Base-by-base conservation (phyloP, 2,888 invertebrate species). In the Leucophenga maculata region DNA sequence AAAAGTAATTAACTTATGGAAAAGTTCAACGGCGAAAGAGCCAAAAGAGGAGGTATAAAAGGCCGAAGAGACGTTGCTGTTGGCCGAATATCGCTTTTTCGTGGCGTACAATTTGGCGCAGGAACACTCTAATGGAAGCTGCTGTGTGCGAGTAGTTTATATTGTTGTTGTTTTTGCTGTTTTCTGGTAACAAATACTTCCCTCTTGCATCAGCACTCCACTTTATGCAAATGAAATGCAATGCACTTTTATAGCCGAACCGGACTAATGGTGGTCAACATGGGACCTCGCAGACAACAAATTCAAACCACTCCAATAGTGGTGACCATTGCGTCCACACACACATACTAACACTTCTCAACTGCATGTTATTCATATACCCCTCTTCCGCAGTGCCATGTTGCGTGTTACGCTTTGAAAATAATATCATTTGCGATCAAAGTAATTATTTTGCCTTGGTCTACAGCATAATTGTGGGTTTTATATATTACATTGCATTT, bases 381-480 rank as follows among this genome's bases (percentile, higher is more conserved):
- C 72, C 74, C 32, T 8, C 70, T 20, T 44, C 59, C 66, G 18
- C 20, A 1, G n/a, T 70, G 65, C 62, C 66, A 65, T 72, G 62
- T 72, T 71, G 73, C 75, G 75, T 79, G 74, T 32, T 31, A 74
- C 66, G 22, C 64, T 52, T 54, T 55, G 55, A 11, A 82, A 82
- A 82, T 82, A 81, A 82, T 83, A 82, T 82, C 83, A 82, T 82
- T 82, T 81, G 78, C 82, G 83, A 83, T 82, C 83, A 81, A 81
- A 83, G 83, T 82, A 82, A 82, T 82, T 82, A 82, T 82, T 82
- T 82, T 78, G 81, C 83, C 82, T 79, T 80, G 83, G 82, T 82
- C 81, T 80, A 83, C 83, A 80, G 83, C 83, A 82, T 82, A 83
- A 82, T 82, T 82, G 79, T 73, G 79, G 78, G 75, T 75, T 75